Evolutionary conservation across 2,113 vertebrate species (phyloP), one percentile per base, ranked within the genome.

Genomic region (Salvelinus alpinus): DNA sequence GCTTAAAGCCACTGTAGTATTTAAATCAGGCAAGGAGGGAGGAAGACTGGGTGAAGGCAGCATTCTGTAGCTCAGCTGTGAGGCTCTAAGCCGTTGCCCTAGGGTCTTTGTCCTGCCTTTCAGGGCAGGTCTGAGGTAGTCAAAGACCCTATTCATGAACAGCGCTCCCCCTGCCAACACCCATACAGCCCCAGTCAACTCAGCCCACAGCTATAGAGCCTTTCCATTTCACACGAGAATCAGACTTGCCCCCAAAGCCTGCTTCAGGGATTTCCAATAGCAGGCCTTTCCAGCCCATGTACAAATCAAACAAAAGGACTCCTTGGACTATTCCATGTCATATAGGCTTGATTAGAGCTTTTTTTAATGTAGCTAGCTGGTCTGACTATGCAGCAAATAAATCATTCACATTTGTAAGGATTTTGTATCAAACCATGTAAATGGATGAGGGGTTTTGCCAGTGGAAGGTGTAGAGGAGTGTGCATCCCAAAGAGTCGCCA

Each of bases 91-190:
- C 91, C 91, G 89, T 91, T 92, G 92, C 91, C 92, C 91, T 92
- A 83, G 89, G 92, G 88, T 90, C 91, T 94, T 94, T 94, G 94
- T 94, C 90, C 90, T 91, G 92, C 90, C 91, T 93, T 92, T 94
- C 94, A 93, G 93, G 88, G 90, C 91, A 90, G 92, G 92, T 93
- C 92, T 94, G 90, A 92, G 91, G 86, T 91, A 91, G 91, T 94
- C 91, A 94, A 94, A 94, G 94, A 92, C 88, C 90, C 90, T 88
- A 93, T 94, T 94, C 92, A 94, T 92, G 87, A 82, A 87, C 79
- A 83, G 82, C 85, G 88, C 88, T 92, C 91, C 91, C 90, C 92
- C 92, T 92, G 90, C 91, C 92, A 92, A 93, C 89, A 86, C 90
- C 91, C 92, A 94, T 92, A 93, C 91, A 93, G 92, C 88, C 88